Evolutionary conservation across 2,113 vertebrate genomes (phyloP).

Genomic region (Chaetorhynchus papuensis): DNA sequence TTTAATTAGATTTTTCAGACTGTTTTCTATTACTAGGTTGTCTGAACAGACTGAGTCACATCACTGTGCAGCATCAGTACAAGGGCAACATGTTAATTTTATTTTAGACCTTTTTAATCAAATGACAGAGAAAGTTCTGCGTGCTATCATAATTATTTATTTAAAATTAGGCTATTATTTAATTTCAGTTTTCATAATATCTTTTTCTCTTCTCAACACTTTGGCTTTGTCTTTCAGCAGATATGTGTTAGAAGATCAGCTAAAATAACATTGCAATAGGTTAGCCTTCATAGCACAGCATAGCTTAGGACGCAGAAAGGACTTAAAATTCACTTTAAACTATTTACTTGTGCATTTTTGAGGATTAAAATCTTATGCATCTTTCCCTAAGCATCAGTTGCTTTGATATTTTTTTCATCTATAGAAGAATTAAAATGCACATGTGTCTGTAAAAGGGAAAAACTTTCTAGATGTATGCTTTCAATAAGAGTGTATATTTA

Average conservation of each 20-base stretch:
- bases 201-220: background rate
- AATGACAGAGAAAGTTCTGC: background rate
- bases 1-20: background rate
- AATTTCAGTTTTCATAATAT: background rate
- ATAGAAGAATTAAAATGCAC: background rate
- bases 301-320: background rate
- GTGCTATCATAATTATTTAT: background rate
- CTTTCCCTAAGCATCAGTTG: background rate
- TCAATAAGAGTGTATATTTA: background rate
- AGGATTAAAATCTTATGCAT: background rate
- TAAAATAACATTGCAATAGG: background rate
- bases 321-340: background rate
- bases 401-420: background rate
- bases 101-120: background rate
- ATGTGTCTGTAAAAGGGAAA: background rate
- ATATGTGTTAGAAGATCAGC: background rate
- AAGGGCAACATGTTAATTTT: background rate
- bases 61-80: background rate
- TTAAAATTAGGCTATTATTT: background rate
- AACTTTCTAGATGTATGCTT: background rate
- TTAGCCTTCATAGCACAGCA: background rate
- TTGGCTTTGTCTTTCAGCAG: background rate
- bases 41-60: background rate
- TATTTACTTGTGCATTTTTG: background rate
- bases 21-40: background rate